A percentile compares a stretch with the other conserved stretches of the same genome.
Evolutionary conservation across 2,797 vertebrate species (phyloP).

Genomic region (Sebastes flavidus): DNA sequence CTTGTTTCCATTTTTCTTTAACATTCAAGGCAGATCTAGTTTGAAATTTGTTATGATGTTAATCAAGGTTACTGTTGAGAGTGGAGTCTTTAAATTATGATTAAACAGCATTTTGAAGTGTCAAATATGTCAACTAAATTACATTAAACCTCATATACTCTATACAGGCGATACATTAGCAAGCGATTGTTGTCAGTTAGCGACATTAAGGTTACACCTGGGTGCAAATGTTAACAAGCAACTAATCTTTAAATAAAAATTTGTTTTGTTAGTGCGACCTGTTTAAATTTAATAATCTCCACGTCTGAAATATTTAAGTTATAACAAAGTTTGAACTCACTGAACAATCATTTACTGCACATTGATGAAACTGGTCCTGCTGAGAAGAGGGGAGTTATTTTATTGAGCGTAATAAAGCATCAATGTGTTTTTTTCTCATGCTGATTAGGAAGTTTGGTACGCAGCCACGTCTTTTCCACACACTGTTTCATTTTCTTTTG

Average conservation of each 20-base stretch:
- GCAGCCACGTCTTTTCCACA: slow-evolving; percentile 41
- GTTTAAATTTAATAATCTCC: slow-evolving; percentile 4
- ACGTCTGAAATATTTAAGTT: not conserved
- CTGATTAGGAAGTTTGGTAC: slow-evolving; percentile 60
- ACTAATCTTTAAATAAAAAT: not conserved
- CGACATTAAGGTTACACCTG: not conserved
- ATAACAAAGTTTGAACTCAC: not conserved
- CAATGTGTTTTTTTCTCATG: slow-evolving; percentile 23
- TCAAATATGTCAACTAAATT: no score
- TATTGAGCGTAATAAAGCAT: slow-evolving; percentile 53
- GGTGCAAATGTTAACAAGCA: not conserved
- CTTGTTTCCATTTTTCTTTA: no score
- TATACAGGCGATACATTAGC: not conserved
- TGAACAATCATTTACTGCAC: slow-evolving; percentile 25
- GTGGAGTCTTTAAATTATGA: not conserved
- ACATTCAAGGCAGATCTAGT: not conserved
- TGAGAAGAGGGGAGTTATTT: slow-evolving; percentile 26
- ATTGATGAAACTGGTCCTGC: slow-evolving; percentile 37
- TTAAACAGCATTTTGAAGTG: not conserved
- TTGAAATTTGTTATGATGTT: rapidly evolving
- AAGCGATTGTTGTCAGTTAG: not conserved
- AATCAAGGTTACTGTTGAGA: not conserved
- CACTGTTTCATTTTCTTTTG: slow-evolving; percentile 58
- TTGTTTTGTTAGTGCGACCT: no score
- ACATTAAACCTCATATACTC: no score